Evolutionary conservation across 2,797 vertebrate genomes (phyloP), one percentile per base, ranked within the genome.

Genomic region (Phrynocephalus forsythii): DNA sequence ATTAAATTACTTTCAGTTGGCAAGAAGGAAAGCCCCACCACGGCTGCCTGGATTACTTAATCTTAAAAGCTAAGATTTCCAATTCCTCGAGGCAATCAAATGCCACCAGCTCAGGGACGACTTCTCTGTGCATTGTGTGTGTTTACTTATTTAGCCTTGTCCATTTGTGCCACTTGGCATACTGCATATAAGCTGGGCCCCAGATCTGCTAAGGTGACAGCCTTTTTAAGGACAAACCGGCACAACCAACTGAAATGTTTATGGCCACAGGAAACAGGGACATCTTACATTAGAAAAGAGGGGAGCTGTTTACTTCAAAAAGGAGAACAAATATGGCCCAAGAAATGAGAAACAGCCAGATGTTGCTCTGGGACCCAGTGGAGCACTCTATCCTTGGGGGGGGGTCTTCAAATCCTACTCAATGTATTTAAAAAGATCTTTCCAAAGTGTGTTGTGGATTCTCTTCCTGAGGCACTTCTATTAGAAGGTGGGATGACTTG

Each of bases 201-300:
- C 8, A 75, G 67, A 75, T 79, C 69, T 91, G 77, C 52, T 89
- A 85, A 88, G 86, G 80, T 92, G 92, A 87, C 91, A 94, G 77
- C 90, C 84, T 83, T 0, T 1, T 76, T 66, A 87, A 92, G 90
- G 67, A 38, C 87, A 93, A 93, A 92, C 60, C 90, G 88, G 84
- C 56, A 80, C 26, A 90, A 73, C 87, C 87, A 88, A 91, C 91
- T 89, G 91, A 92, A 93, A 92, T 81, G 84, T 83, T 22, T 6
- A 85, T 5, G 0, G 78, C 83, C 38, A 72, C 44, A 94, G 87
- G 87, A 92, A 94, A 86, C 75, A 44, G 69, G 66, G 2, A 13
- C 82, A 69, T 93, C 28, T 75, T 79, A 84, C 30, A 82, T 79
- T 85, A 93, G 87, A 84, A 80, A 87, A 92, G 91, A 84, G 80